A percentile compares a stretch with the other conserved stretches of the same genome.
Evolutionary conservation across 2,113 vertebrate genomes (phyloP).

Genomic region (Gila orcuttii): DNA sequence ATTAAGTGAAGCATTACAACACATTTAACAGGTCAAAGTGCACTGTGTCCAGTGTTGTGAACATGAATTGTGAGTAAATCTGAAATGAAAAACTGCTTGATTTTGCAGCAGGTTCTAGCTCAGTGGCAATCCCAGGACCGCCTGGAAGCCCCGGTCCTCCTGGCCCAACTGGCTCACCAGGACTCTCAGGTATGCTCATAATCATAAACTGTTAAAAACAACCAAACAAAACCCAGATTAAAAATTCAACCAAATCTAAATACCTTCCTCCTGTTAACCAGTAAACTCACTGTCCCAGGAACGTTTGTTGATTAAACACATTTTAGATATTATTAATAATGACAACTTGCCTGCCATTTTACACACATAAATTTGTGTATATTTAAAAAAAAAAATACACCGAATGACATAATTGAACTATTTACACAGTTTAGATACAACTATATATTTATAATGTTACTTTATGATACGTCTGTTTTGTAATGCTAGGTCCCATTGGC

Average conservation of each 20-base stretch:
- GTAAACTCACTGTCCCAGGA: neutral
- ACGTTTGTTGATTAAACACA: neutral
- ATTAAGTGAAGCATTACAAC: neutral
- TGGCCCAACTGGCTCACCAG: conserved; percentile 86
- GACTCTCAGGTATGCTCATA: conserved; percentile 83
- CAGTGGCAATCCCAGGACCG: conserved; percentile 85
- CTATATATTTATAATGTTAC: neutral
- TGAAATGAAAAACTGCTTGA: conserved; percentile 25
- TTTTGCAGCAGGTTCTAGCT: conserved; percentile 79
- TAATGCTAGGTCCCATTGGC: conserved; percentile 83
- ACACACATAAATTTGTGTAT: neutral
- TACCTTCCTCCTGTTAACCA: neutral
- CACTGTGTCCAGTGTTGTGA: neutral
- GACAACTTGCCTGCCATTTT: neutral
- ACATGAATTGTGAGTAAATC: neutral
- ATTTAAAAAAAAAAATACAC: neutral
- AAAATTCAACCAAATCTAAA: neutral
- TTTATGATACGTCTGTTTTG: neutral
- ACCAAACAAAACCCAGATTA: neutral
- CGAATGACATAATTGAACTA: neutral
- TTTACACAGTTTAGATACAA: neutral
- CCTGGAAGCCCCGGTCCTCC: conserved; percentile 86
- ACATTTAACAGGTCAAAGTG: conserved; percentile 3
- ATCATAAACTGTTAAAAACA: conserved; percentile 1
- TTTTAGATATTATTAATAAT: neutral